phyloP scores from a whole-genome alignment of 2,888 invertebrate genomes.

The Melanchra persicariae region DNA sequence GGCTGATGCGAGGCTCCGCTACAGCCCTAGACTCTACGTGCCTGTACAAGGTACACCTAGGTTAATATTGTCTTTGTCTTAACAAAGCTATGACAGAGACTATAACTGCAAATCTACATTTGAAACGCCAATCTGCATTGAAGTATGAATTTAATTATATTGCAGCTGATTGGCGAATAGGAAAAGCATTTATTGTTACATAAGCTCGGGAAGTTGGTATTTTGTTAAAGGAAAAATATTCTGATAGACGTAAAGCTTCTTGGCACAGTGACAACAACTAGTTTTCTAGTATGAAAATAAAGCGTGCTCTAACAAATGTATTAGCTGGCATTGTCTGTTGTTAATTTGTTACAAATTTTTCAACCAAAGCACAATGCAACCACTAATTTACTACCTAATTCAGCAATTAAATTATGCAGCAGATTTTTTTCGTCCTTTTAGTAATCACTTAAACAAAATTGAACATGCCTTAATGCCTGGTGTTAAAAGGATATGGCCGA shows the following conservation, averaged over 20 bases:
- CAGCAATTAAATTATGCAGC: neutral
- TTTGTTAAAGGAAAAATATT: neutral
- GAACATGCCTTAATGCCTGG: neutral
- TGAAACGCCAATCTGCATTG: constrained; percentile 9
- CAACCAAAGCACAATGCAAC: constrained; percentile 24
- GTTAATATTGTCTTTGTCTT: constrained; percentile 35
- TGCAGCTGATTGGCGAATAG: neutral
- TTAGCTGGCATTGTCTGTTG: too few relatives aligned
- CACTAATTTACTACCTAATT: neutral
- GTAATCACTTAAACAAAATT: constrained; percentile 20
- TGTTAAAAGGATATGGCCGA: constrained; percentile 40
- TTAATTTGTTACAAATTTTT: too few relatives aligned
- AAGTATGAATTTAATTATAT: constrained; percentile 9
- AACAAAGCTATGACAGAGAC: neutral
- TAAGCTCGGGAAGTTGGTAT: neutral
- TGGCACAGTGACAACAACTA: constrained; percentile 19
- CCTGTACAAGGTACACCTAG: constrained; percentile 9
- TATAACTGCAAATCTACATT: neutral
- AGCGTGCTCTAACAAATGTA: too few relatives aligned
- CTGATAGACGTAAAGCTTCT: neutral
- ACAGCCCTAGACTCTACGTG: constrained; percentile 18
- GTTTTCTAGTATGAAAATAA: too few relatives aligned
- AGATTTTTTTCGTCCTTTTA: constrained; percentile 5
- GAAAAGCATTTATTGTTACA: neutral
- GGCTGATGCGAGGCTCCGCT: neutral